Percentiles rank a stretch among this genome's conserved stretches.
These are phyloP conservation scores for Tetraneura akinire DNA, from an alignment of 1,140 invertebrate species.

Conservation along the genomic window DNA sequence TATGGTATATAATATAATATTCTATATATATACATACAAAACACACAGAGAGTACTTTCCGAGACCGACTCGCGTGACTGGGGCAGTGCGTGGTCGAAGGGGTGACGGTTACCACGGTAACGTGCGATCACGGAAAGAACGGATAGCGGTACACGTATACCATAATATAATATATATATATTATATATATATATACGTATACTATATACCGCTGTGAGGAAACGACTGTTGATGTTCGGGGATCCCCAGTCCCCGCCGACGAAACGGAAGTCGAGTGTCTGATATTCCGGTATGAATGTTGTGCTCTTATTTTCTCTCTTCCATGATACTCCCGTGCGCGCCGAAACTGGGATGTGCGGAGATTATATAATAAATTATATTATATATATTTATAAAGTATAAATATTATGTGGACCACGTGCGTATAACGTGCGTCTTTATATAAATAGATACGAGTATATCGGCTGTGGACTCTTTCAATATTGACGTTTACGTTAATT, in stretches of 20 bases:
- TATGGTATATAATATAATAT: too few species aligned
- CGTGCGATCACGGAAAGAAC: background rate
- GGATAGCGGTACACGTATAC: background rate
- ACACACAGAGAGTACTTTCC: too few species aligned
- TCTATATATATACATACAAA: too few species aligned
- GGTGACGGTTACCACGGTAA: constrained; percentile 17
- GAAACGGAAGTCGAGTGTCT: background rate
- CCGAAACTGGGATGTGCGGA: background rate
- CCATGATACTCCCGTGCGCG: background rate
- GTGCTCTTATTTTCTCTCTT: background rate
- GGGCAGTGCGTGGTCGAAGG: background rate
- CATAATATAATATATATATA: too few species aligned
- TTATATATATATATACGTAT: too few species aligned
- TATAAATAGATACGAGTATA: too few species aligned
- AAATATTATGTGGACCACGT: background rate
- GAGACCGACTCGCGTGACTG: background rate
- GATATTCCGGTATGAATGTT: background rate
- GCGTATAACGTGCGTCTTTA: background rate
- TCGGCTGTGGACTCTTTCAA: too few species aligned
- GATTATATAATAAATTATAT: too few species aligned
- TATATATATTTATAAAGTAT: background rate
- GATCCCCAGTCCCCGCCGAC: background rate
- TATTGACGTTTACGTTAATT: too few species aligned
- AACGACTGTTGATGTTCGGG: constrained; percentile 20
- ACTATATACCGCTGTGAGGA: background rate